Evolutionary conservation across 2,888 invertebrate genomes (phyloP).

Genomic region (Ophraella communa): DNA sequence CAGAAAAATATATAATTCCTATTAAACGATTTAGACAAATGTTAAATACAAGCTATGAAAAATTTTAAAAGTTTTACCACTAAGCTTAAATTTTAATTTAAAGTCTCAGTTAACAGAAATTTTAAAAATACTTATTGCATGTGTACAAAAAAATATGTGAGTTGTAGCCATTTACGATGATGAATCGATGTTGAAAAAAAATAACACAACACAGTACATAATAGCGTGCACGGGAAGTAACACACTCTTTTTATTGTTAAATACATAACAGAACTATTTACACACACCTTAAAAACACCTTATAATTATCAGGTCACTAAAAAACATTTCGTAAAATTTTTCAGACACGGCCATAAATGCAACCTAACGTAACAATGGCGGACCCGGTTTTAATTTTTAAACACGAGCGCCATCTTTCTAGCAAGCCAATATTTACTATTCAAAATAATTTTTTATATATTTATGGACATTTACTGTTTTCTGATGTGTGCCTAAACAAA

Average conservation of each 20-base stretch:
- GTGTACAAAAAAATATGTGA: conserved; percentile 41
- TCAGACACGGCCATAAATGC: conserved; percentile 56
- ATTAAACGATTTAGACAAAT: conserved; percentile 3
- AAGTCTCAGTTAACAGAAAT: not conserved
- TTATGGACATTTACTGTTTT: not conserved
- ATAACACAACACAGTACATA: conserved; percentile 35
- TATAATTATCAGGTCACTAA: conserved; percentile 43
- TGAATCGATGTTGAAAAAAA: conserved; percentile 56
- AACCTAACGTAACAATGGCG: conserved; percentile 60
- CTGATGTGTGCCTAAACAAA: not conserved
- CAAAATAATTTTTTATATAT: not conserved
- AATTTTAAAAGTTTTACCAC: not conserved
- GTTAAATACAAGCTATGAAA: not conserved
- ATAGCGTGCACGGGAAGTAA: conserved; percentile 23
- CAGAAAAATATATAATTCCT: conserved; percentile 14
- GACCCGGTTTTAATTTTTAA: conserved; percentile 58
- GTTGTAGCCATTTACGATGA: conserved; percentile 51
- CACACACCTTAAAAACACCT: conserved; percentile 47
- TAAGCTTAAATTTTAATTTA: not conserved
- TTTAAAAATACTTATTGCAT: conserved; percentile 31
- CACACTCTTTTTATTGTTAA: conserved; percentile 31
- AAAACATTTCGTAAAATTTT: conserved; percentile 50
- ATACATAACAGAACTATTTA: conserved; percentile 31
- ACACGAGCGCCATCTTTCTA: conserved; percentile 54
- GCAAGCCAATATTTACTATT: conserved; percentile 2